Evolutionary conservation across 2,888 invertebrate genomes (phyloP), one percentile per base, ranked within the genome.

Genomic region (Acanthococcus lagerstroemiae): DNA sequence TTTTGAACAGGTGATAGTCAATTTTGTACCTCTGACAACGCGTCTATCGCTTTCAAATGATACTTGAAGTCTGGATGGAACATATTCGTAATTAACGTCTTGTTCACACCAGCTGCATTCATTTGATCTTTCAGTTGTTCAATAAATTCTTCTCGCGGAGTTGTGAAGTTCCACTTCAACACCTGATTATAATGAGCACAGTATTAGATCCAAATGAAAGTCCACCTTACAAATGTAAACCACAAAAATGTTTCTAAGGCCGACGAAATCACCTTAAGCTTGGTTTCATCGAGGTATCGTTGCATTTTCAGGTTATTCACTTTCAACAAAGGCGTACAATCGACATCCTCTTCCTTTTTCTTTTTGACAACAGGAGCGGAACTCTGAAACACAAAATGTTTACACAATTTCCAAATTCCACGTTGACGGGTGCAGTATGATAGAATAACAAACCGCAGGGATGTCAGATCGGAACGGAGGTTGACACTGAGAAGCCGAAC

Each of bases 11-110:
- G 3, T 2, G 4, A 19, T 50, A 1, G n/a, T 3, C 37, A 37
- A 3, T 1, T 3, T 15, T n/a, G 3, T 15, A 81, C 82, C 74
- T 92, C 92, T 58, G 83, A 85, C 56, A 99, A 79, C 0, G 87
- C 81, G 76, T 97, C 96, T 69, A 97, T 88, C 9, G 95, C 96
- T 80, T 94, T 95, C 55, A 96, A 82, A 75, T 97, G 97, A 77
- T 87, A 90, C 74, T 94, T 94, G 76, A 80, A 99, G 78, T 99
- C 97, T 68, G 83, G 82, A 76, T 96, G 94, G 76, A 96, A 97
- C 87, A 97, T 90, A 73, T 94, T 91, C 1, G 84, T 83, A 74
- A 94, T 84, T 4, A 97, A 80, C 63, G 84, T 84, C 74, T 87
- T 90, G 75, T 94, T 95, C 55, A 95, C 84, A 68, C 89, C 90